Conservation (phyloP, 2,113 vertebrate genomes). For the Pseudopodoces humilis region DNA sequence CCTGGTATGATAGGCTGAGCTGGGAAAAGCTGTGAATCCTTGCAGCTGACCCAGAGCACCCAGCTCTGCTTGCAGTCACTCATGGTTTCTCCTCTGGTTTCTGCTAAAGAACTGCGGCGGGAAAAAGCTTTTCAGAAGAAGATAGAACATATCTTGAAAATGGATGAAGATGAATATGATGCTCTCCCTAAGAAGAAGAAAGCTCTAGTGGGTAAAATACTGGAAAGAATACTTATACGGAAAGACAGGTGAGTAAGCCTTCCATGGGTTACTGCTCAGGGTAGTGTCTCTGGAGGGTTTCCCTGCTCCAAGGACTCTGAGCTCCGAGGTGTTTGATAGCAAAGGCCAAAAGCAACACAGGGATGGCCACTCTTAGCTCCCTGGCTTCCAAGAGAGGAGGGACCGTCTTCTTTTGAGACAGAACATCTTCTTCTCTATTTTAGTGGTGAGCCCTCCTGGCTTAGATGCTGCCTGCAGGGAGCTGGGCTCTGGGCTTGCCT, state of each 20-base stretch:
- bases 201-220: constrained; percentile 35
- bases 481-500: neutral
- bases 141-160: constrained; percentile 61
- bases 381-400: neutral
- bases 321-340: neutral
- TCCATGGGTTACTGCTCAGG: neutral
- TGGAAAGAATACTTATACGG: too few relatives aligned
- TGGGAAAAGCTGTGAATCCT: neutral
- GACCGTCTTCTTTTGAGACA: neutral
- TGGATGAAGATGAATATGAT: constrained; percentile 83
- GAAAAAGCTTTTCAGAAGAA: constrained; percentile 57
- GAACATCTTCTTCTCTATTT: neutral
- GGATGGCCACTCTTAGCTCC: neutral
- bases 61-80: neutral
- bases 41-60: neutral
- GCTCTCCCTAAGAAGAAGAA: constrained; percentile 78
- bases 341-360: neutral
- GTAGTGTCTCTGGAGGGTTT: neutral
- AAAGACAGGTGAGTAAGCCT: constrained; percentile 69
- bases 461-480: neutral
- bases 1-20: neutral
- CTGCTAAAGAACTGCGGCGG: constrained; percentile 58
- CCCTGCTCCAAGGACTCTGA: neutral
- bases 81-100: neutral
- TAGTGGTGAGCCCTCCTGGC: neutral